Evolutionary conservation across 1,140 invertebrate species (phyloP), one percentile per base, ranked within the genome.

Genomic region (Holcopasites calliopsidis): DNA sequence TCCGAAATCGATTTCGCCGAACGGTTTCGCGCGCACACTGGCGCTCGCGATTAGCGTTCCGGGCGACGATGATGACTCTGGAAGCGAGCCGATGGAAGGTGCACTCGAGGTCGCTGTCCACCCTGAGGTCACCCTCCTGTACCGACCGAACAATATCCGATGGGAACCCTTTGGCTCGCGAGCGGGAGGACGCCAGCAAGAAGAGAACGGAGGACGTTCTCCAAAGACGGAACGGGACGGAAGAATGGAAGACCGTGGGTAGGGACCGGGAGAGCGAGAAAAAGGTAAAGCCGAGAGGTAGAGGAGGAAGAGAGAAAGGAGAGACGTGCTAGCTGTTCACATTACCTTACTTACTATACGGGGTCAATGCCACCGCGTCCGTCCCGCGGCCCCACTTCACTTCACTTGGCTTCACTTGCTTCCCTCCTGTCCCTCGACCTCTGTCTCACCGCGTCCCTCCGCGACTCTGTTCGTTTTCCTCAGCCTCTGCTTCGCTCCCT

Each of bases 321-420:
- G 71, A 75, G 64, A 47, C 58, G 82, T 73, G 85, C 82, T 87
- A 88, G 87, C 87, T 87, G 84, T 87, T 88, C 87, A 83, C 87
- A 88, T 88, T 88, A 88, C 85, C 80, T 88, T 86, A 88, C 85
- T 87, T 87, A 87, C 85, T 88, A 88, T 88, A 88, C 87, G 87
- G 81, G 88, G 87, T 88, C 88, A 88, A 88, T 88, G 88, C 88
- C 88, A 88, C 81, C 77, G 87, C 85, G 78, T 86, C 86, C 87
- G 80, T 84, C 82, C 84, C 83, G 85, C 82, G 78, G 85, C 85
- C 83, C 83, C 87, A 86, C 87, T 88, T 87, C 85, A 83, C 87
- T 88, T 88, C 77, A 81, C 80, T 85, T 77, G 75, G 80, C 86
- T 86, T 76, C 80, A 74, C 79, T 85, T 79, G 58, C 47, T 54